Conservation (phyloP, 2,888 invertebrate genomes). For the Euplexia lucipara region DNA sequence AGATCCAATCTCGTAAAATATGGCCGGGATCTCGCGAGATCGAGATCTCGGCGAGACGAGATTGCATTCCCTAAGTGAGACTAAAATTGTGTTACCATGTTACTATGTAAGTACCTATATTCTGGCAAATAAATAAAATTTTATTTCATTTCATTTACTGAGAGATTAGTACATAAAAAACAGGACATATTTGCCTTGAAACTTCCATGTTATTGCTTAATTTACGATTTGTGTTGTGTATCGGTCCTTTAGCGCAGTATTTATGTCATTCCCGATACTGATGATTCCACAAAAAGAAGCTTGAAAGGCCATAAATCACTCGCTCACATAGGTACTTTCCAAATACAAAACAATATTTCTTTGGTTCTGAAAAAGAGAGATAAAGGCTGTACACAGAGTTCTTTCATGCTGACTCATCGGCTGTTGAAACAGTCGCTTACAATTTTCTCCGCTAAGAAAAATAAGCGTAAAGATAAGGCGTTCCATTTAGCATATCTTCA, state of each 20-base stretch:
- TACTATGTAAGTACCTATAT: too few relatives aligned
- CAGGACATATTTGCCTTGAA: neutral
- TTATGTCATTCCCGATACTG: constrained; percentile 1
- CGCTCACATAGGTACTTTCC: constrained; percentile 18
- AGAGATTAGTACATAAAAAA: neutral
- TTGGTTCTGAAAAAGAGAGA: constrained; percentile 24
- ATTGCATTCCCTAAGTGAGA: too few relatives aligned
- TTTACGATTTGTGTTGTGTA: constrained; percentile 3
- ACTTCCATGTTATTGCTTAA: neutral
- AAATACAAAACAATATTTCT: constrained; percentile 16
- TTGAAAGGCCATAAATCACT: constrained; percentile 14
- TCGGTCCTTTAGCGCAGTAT: neutral
- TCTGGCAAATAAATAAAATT: too few relatives aligned
- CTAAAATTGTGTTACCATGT: too few relatives aligned
- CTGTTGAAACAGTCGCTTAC: constrained; percentile 18
- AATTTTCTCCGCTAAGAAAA: constrained; percentile 48
- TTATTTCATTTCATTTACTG: neutral
- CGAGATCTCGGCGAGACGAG: too few relatives aligned
- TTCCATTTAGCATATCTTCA: constrained; percentile 35
- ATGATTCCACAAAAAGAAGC: constrained; percentile 23
- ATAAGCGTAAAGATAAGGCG: constrained; percentile 38
- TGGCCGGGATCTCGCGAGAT: too few relatives aligned
- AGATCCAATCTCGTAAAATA: too few relatives aligned
- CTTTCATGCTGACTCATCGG: constrained; percentile 29
- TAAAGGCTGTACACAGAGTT: constrained; percentile 9